Base-by-base conservation (phyloP, 2,113 vertebrate genomes). In the Callionymus lyra region DNA sequence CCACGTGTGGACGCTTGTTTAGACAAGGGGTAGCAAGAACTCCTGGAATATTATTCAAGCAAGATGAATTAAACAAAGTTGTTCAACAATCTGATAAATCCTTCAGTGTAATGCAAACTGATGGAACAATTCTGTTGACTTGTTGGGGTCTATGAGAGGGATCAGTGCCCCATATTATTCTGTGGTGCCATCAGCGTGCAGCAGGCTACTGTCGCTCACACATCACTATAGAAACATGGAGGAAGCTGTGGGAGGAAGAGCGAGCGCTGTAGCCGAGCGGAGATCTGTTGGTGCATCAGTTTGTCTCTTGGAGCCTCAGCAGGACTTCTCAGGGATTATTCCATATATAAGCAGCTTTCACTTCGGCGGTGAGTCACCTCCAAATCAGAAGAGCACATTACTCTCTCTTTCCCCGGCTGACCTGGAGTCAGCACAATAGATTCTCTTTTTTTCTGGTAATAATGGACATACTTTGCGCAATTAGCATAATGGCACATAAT, bases 401-500 rank as follows among this genome's bases (percentile, higher is more conserved):
- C 34, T 31, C 37, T 21, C 41, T 49, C 17, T 0, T 15, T 12
- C 56, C 47, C 47, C 42, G 43, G 39, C 9, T 2, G 6, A 54
- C 39, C 48, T 59, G 39, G 46, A 31, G 51, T 50, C 15, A 37
- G 32, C 47, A 58, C 54, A 59, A 56, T 55, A 68, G 34, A 43
- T 53, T 38, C 59, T 50, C 52, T 71, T 68, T 44, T 64, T 78
- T 58, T 66, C 44, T 35, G 42, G 44, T 41, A 38, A 70, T 62
- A 64, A 70, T 64, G 38, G 61, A 34, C 60, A 64, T 74, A 62
- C 70, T 63, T 44, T 50, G 15, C 41, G 59, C 41, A 68, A 68
- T 81, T 71, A 68, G 60, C 64, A 72, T 83, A 75, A 78, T 79
- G 56, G 63, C 39, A 50, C 47, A 50, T 74, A 68, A 79, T 70